These are phyloP conservation scores for Trachops cirrhosus DNA, from an alignment of 2,797 vertebrate genomes.

Conservation along the genomic window DNA sequence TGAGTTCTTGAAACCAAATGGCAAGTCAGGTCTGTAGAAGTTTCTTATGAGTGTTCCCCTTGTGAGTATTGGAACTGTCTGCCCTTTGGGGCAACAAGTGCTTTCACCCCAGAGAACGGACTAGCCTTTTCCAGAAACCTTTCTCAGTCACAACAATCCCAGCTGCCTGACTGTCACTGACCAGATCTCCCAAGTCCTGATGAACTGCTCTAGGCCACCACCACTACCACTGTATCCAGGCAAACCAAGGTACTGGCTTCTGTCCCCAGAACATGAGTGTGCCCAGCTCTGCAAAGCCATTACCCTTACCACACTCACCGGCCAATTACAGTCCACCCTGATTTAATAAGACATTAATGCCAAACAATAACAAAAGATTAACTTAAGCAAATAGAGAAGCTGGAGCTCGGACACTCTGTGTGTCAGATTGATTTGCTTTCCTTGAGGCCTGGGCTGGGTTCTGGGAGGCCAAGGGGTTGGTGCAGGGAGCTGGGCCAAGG, in stretches of 20 bases:
- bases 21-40: background rate
- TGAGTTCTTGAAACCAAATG: background rate
- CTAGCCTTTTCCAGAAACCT: background rate
- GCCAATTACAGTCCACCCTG: background rate
- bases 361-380: constrained; percentile 47
- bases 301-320: background rate
- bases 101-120: background rate
- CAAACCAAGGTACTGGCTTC: background rate
- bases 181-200: background rate
- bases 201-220: background rate
- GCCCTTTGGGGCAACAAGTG: background rate
- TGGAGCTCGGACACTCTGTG: background rate
- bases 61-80: background rate
- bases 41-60: background rate
- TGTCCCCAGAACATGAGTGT: background rate
- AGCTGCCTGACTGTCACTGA: background rate
- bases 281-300: background rate
- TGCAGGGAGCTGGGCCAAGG: background rate
- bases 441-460: background rate
- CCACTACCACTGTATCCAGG: background rate
- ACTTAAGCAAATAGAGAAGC: constrained; percentile 42
- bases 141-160: background rate
- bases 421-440: background rate
- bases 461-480: background rate
- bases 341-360: constrained; percentile 35